Evolutionary conservation across 1,140 invertebrate genomes (phyloP).

Genomic region (Solen grandis): DNA sequence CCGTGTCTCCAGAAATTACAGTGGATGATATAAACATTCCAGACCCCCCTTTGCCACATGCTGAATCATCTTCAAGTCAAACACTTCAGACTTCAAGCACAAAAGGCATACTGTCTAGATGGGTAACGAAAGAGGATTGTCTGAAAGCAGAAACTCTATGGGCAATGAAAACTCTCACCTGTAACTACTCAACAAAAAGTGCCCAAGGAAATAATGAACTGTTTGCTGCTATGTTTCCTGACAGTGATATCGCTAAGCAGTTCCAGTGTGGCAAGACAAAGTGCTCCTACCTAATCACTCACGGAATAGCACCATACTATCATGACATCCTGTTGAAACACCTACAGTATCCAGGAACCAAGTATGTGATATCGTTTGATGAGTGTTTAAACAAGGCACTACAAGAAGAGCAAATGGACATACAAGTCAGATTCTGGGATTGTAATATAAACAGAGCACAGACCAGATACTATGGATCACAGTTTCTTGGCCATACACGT

Average conservation of each 20-base stretch:
- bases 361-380: conserved; percentile 60
- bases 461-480: conserved; percentile 58
- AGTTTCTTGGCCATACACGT: conserved; percentile 57
- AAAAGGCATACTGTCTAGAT: too few relatives aligned
- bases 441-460: conserved; percentile 37
- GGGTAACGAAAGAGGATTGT: conserved; percentile 25
- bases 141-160: conserved; percentile 30
- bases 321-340: conserved; percentile 5
- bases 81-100: too few relatives aligned
- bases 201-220: conserved; percentile 18
- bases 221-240: conserved; percentile 50
- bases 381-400: conserved; percentile 57
- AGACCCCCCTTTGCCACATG: too few relatives aligned
- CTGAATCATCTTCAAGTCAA: too few relatives aligned
- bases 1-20: too few relatives aligned
- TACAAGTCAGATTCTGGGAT: conserved; percentile 56
- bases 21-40: too few relatives aligned
- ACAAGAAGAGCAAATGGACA: conserved; percentile 64
- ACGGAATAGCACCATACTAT: conserved; percentile 40
- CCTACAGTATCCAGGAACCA: background rate
- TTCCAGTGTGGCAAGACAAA: conserved; percentile 44
- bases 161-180: conserved; percentile 32
- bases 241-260: conserved; percentile 46
- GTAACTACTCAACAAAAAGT: conserved; percentile 11
- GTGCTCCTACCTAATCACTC: conserved; percentile 44